Evolutionary conservation across 2,888 invertebrate species (phyloP).

Genomic region (Galerucella pusilla): DNA sequence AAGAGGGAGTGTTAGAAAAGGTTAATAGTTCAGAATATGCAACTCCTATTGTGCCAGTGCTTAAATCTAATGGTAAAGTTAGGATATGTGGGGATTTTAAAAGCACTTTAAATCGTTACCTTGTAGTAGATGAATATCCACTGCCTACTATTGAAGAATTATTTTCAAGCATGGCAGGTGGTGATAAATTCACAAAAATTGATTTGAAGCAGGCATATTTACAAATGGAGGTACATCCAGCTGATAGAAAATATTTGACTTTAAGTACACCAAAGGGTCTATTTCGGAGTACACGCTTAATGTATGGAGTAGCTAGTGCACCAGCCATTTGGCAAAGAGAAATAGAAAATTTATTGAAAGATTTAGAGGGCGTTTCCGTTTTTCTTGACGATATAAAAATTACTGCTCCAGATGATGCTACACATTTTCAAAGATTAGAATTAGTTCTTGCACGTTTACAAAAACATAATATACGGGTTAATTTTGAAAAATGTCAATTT

Average conservation of each 20-base stretch:
- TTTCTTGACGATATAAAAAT: conserved; percentile 57
- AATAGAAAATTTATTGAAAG: conserved; percentile 52
- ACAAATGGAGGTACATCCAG: conserved; percentile 56
- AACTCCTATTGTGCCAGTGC: conserved; percentile 34
- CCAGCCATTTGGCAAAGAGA: conserved; percentile 41
- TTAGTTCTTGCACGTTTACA: no score
- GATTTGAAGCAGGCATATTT: conserved; percentile 57
- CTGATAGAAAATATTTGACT: conserved; percentile 55
- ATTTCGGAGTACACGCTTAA: conserved; percentile 53
- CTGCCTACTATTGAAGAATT: conserved; percentile 39
- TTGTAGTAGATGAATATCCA: conserved; percentile 33
- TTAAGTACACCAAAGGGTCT: conserved; percentile 58
- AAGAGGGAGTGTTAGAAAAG: no score
- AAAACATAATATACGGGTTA: no score
- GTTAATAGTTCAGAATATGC: conserved; percentile 40
- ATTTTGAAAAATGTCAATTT: no score
- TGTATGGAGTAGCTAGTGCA: conserved; percentile 54
- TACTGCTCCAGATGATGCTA: conserved; percentile 48
- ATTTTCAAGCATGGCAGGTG: conserved; percentile 46
- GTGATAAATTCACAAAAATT: conserved; percentile 47
- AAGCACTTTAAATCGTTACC: conserved; percentile 29
- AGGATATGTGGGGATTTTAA: conserved; percentile 41
- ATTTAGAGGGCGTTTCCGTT: conserved; percentile 51
- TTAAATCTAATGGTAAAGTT: conserved; percentile 28
- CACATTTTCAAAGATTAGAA: conserved; percentile 24